phyloP scores from a whole-genome alignment of 2,797 vertebrate species.

The Sebastes variabilis region DNA sequence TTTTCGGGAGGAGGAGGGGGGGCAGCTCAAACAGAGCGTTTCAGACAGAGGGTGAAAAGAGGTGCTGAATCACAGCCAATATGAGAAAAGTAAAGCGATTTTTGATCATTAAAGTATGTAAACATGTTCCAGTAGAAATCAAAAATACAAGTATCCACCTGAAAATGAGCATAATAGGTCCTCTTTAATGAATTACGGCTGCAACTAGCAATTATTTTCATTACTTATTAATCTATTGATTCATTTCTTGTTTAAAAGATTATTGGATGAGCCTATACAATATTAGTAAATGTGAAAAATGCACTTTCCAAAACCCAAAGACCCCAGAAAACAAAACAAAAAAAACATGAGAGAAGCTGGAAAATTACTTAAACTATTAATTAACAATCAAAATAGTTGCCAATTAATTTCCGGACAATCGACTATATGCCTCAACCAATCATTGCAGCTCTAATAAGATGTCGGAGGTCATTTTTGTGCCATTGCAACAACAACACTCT shows the following conservation, averaged over 20 bases:
- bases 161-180: neutral
- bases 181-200: neutral
- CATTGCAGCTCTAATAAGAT: neutral
- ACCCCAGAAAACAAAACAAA: too few relatives aligned
- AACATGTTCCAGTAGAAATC: too few relatives aligned
- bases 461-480: neutral
- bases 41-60: too few relatives aligned
- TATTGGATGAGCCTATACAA: neutral
- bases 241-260: neutral
- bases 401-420: neutral
- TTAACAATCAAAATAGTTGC: neutral
- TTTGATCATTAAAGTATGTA: too few relatives aligned
- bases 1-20: too few relatives aligned
- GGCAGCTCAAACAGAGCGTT: too few relatives aligned
- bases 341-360: neutral
- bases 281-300: neutral
- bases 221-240: neutral
- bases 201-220: neutral
- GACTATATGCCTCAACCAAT: neutral
- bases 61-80: fast-evolving
- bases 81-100: too few relatives aligned
- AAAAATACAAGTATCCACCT: neutral
- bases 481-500: neutral
- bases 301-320: neutral
- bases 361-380: neutral